These are phyloP conservation scores for Alaudala cheleensis DNA, from an alignment of 2,113 vertebrate species.

Conservation along the genomic window DNA sequence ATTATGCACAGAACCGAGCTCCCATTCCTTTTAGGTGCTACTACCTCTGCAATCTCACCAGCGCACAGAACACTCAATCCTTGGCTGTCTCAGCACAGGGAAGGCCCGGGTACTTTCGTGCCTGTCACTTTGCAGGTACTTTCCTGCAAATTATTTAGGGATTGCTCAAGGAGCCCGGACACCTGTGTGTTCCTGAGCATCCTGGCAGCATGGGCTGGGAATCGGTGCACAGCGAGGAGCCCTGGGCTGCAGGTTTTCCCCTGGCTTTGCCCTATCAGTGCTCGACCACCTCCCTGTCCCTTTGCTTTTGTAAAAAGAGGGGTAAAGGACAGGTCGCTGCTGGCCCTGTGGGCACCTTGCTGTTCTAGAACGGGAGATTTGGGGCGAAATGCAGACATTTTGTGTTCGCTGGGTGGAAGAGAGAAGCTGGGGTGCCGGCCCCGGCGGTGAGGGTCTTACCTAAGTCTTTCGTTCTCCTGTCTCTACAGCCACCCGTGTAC, in stretches of 20 bases:
- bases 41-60: neutral
- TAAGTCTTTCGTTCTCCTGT: neutral
- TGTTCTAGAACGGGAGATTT: rapidly evolving
- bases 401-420: rapidly evolving
- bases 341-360: rapidly evolving
- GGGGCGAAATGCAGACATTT: rapidly evolving
- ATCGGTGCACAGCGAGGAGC: rapidly evolving
- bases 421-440: rapidly evolving
- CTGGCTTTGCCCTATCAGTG: neutral
- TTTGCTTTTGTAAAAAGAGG: neutral
- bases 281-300: too few species aligned
- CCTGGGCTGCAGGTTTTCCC: neutral
- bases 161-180: too few species aligned
- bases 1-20: neutral
- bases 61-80: rapidly evolving
- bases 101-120: neutral
- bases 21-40: neutral
- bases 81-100: neutral
- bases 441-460: rapidly evolving
- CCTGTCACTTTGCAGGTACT: neutral
- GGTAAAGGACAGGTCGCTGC: rapidly evolving
- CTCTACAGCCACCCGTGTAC: rapidly evolving
- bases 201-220: rapidly evolving
- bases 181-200: rapidly evolving
- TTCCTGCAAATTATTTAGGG: neutral